Base-by-base conservation (phyloP, 2,113 vertebrate genomes). In the Labeo rohita region DNA sequence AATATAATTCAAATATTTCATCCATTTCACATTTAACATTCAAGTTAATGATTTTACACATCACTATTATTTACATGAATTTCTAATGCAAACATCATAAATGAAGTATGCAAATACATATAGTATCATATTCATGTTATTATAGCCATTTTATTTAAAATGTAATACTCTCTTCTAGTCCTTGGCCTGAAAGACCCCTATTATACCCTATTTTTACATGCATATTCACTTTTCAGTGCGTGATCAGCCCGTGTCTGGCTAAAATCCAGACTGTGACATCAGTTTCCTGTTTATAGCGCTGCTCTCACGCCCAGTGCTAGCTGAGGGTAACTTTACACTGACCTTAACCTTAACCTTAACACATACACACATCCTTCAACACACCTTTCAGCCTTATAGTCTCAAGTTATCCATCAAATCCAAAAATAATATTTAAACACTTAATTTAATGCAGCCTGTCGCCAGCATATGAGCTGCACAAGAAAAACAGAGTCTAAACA, bases 251-350 rank as follows among this genome's bases (percentile, higher is more conserved):
- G 34, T 83, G 6, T 45, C 70, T 82, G 85, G 77, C 78, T 59
- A 28, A 61, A 77, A 80, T 85, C 86, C 54, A 75, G 78, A 47
- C 39, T 23, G 70, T 91, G 83, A 90, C 85, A 88, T 89, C 45
- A 80, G 61, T 75, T 89, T 88, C 85, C 86, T 90, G 84, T 86
- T 90, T 91, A 88, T 85, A 90, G 75, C 82, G 6, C 9, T 54
- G 81, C 18, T 87, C 82, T 85, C 47, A 83, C 79, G 85, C 49
- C 39, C 56, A 84, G 6, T 76, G 72, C 63, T 74, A 16, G 28
- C 45, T 39, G 36, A 50, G 59, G 63, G 84, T 82, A 88, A 84
- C 75, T 21, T 16, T 80, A 89, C 76, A 61, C 28, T 34, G 81
- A 85, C 80, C 86, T 81, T 86, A 85, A 84, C 68, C 49, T 84